phyloP scores from a whole-genome alignment of 2,113 vertebrate species.

The Gymnogyps californianus region DNA sequence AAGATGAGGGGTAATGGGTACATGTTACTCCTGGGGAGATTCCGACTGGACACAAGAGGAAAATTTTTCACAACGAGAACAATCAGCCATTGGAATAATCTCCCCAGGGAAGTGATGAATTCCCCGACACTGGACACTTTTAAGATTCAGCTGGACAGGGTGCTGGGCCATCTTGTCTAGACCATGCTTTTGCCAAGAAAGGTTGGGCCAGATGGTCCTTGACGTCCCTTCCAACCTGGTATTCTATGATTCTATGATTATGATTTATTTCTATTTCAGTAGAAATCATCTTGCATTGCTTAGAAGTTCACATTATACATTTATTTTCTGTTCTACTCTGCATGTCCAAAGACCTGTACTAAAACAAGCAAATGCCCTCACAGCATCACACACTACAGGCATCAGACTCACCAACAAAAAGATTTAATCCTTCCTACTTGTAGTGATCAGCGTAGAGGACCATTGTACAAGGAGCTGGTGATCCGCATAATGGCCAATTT shows the following conservation, averaged over 20 bases:
- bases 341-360: neutral
- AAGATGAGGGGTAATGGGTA: too few relatives aligned
- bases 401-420: neutral
- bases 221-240: neutral
- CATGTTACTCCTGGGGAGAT: too few relatives aligned
- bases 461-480: neutral
- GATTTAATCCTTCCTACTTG: neutral
- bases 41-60: too few relatives aligned
- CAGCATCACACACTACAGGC: neutral
- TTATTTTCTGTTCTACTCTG: neutral
- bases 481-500: neutral
- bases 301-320: neutral
- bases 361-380: neutral
- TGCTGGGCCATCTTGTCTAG: neutral
- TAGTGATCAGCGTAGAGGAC: neutral
- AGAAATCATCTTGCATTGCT: neutral
- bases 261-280: neutral
- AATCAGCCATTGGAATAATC: neutral
- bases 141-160: neutral
- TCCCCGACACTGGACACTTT: neutral
- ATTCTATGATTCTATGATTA: neutral
- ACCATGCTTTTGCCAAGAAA: neutral
- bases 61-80: too few relatives aligned
- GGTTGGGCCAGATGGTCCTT: neutral
- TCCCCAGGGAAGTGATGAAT: neutral